Evolutionary conservation across 2,113 vertebrate genomes (phyloP), one percentile per base, ranked within the genome.

Genomic region (Rhodinocichla rosea): DNA sequence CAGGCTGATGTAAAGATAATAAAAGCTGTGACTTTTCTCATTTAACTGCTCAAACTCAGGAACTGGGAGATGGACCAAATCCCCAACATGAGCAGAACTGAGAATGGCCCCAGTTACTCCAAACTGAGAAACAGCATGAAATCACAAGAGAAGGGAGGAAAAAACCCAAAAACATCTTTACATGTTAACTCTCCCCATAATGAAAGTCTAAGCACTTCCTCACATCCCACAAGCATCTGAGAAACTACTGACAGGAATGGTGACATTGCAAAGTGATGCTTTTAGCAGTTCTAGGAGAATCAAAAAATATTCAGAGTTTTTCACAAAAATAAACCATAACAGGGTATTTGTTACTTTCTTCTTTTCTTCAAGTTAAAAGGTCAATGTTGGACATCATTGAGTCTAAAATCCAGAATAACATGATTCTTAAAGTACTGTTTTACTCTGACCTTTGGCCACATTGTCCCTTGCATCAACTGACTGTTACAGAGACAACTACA

Each of bases 71-170:
- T 50, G 42, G 68, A 71, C 15, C 4, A 3, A 81, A 55, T 21
- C 21, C 53, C 70, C 42, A 42, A 17, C 0, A 1, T 32, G 3
- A 71, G 26, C 26, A 88, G 65, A 62, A 79, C 15, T 0, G 0
- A 85, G 56, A 67, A 0, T 21, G 13, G 57, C 15, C 19, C 17
- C 52, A 45, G 15, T 35, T 69, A 32, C 19, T 40, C 39, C 49
- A 68, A 86, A 64, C 6, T n/a, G 44, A 83, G 44, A 57, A 85
- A 77, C 1, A 50, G 33, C 27, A 15, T 14, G 15, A 62, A 32
- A 77, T 45, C n/a, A 82, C 26, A 45, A 35, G 10, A 10, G 10
- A 35, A 64, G 26, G 6, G 16, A 10, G 40, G 13, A 60, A 33
- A 87, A 26, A 57, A 47, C 42, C 50, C 3, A 26, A 44, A 80